Base-by-base conservation (phyloP, 2,113 vertebrate species). In the Peromyscus leucopus region DNA sequence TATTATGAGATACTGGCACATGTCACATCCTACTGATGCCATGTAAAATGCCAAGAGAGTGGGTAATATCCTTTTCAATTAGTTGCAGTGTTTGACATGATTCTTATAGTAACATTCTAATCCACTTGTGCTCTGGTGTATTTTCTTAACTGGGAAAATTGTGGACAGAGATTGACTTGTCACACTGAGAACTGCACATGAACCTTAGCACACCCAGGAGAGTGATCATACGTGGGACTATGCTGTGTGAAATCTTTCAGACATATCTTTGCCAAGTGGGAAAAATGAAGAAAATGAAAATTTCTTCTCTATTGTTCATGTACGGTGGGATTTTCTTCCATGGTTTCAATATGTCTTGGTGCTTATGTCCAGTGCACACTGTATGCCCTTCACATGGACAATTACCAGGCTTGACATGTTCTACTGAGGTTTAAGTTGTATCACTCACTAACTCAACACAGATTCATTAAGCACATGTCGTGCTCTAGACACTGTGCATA, bases 111-210 rank as follows among this genome's bases (percentile, higher is more conserved):
- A 48, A n/a, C 46, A 42, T 75, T 31, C 12, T 72, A 22, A 63
- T 42, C 84, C 16, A 42, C 74, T 90, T 92, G 82, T 82, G 36
- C 65, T 82, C 75, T 93, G 55, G n/a, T 48, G 5, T 67, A 42
- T 80, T 96, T 97, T 94, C 33, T 91, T 85, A 89, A 36, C 48
- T 89, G 31, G 51, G 31, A 72, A 51, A 69, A 61, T 78, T 39
- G 71, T 51, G 19, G 51, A 51, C 11, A 28, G 59, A 94, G 59
- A 72, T 22, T 21, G 9, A 13, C 39, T 36, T 51, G 7, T 59
- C 36, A 69, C 5, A 7, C 10, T 65, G 31, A 75, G 26, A 85
- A 92, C 17, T 22, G 33, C 10, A 61, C 28, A 26, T 15, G 36
- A 61, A 69, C 12, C 31, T 13, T 61, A 87, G 92, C 55, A 65